Evolutionary conservation across 2,797 vertebrate genomes (phyloP), one percentile per base, ranked within the genome.

Genomic region (Enteromius argenteus): DNA sequence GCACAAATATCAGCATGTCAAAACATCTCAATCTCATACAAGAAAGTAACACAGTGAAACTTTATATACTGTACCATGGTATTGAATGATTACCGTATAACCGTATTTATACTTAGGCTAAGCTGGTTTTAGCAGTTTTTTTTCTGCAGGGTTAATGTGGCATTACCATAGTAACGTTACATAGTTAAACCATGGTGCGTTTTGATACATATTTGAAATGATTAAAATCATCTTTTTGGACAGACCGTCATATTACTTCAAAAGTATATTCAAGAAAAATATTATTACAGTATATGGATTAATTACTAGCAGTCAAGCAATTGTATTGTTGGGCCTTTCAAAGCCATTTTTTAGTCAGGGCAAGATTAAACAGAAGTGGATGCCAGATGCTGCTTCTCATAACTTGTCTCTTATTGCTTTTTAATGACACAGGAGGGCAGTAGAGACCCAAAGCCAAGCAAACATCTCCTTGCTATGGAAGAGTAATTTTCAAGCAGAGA

Each of bases 341-440:
- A 80, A 17, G 66, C 1, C 0, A 14, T 27, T 56, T 62, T 71
- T 53, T 3, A 68, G 64, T 80, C 14, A 14, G 30, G 27, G 62
- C 5, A 39, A 23, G 51, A 14, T 53, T 44, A 17, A 35, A 51
- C 21, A 64, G 17, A 51, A 11, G 51, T 46, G 19, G 39, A 14
- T 15, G 49, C 19, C 53, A 73, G 68, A 46, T 64, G 27, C 21
- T 39, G 17, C 27, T 30, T 44, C 10, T 56, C 14, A 35, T 4
- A 32, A 32, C 8, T 1, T 23, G 23, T 46, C 73, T 51, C 5
- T 53, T 56, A 58, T 39, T 78, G 0, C 87, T 14, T 6, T 49
- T 3, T 84, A 17, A 82, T n/a, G 58, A 23, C 94, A 93, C 90
- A 88, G 89, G 94, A 83, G 91, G 92, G 93, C 92, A 91, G 91